phyloP scores from a whole-genome alignment of 2,113 vertebrate genomes.

The Elachura formosa region DNA sequence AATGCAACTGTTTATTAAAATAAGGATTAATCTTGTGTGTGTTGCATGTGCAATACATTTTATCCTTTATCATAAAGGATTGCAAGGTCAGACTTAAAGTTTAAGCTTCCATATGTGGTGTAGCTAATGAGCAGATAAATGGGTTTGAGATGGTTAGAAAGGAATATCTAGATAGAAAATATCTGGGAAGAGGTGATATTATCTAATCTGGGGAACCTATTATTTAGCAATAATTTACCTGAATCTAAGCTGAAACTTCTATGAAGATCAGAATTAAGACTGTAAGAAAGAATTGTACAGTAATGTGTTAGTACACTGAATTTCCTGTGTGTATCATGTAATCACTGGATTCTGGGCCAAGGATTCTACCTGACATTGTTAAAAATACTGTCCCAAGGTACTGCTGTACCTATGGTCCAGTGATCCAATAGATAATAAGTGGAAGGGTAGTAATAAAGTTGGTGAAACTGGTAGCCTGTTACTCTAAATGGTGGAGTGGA shows the following conservation, averaged over 20 bases:
- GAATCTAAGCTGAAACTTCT: neutral
- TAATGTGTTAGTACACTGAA: neutral
- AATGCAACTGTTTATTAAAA: conserved; percentile 1
- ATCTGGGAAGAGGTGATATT: neutral
- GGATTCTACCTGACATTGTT: neutral
- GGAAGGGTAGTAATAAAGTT: neutral
- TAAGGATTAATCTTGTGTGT: neutral
- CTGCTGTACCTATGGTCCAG: neutral
- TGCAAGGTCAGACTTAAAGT: neutral
- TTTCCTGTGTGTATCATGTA: neutral
- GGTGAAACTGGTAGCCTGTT: neutral
- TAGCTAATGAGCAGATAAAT: neutral
- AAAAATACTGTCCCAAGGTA: neutral
- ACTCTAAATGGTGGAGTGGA: neutral
- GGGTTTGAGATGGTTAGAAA: neutral
- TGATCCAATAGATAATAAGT: neutral
- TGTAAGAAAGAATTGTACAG: neutral
- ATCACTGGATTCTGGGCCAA: neutral
- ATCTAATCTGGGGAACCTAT: neutral
- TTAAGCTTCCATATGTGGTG: neutral
- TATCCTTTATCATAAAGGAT: neutral
- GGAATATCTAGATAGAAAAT: neutral
- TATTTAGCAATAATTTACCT: neutral
- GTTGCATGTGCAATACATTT: neutral
- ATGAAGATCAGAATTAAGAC: neutral